These are phyloP conservation scores for Macquaria australasica DNA, from an alignment of 2,113 vertebrate species.

Conservation along the genomic window DNA sequence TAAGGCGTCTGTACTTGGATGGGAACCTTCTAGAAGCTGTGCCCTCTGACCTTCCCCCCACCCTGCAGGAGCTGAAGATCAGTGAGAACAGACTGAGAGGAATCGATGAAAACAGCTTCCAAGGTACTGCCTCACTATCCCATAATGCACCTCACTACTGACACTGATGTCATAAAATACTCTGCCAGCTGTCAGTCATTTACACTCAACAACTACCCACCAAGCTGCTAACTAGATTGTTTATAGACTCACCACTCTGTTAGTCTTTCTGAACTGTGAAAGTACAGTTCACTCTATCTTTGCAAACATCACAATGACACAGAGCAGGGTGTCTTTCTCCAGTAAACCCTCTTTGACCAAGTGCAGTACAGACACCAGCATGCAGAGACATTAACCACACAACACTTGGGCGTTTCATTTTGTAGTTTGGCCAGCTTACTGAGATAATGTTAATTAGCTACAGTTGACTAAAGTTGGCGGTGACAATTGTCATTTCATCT, in stretches of 20 bases:
- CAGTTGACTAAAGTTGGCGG: background rate
- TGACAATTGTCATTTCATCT: background rate
- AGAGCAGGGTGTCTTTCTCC: background rate
- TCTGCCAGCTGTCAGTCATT: background rate
- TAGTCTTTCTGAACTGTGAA: background rate
- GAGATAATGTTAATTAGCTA: background rate
- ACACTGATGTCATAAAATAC: background rate
- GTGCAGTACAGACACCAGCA: background rate
- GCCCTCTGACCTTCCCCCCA: slow-evolving; percentile 87
- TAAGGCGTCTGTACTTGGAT: slow-evolving; percentile 93
- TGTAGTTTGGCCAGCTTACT: background rate
- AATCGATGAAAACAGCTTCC: slow-evolving; percentile 86
- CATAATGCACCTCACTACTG: background rate
- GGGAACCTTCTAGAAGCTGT: slow-evolving; percentile 89
- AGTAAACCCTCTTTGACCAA: background rate
- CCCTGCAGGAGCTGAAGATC: slow-evolving; percentile 95
- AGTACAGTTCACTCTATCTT: background rate
- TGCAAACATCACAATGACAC: background rate
- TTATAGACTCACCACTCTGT: background rate
- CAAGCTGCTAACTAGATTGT: background rate
- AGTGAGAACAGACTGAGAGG: slow-evolving; percentile 91
- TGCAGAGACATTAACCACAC: background rate
- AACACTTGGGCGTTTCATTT: background rate
- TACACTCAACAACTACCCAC: background rate
- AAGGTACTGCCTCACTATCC: slow-evolving; percentile 78